phyloP scores from a whole-genome alignment of 2,888 invertebrate species.

The Hartigia nigra region DNA sequence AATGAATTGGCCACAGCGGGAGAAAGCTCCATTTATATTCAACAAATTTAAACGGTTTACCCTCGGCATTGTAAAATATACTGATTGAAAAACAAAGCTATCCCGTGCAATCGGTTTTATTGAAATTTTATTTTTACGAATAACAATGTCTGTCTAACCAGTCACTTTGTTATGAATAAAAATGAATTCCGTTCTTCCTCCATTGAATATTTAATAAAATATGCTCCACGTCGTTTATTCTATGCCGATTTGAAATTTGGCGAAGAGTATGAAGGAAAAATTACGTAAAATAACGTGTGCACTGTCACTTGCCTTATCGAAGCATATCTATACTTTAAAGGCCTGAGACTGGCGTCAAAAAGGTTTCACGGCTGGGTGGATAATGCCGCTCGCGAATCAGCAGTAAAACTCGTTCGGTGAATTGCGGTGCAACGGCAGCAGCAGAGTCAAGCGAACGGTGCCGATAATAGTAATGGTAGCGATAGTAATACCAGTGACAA shows the following conservation, averaged over 20 bases:
- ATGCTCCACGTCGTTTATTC: background rate
- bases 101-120: background rate
- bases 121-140: background rate
- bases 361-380: background rate
- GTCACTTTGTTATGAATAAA: background rate
- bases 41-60: background rate
- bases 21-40: background rate
- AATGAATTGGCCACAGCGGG: background rate
- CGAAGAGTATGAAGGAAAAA: background rate
- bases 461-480: background rate
- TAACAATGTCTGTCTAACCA: background rate
- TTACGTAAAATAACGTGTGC: background rate
- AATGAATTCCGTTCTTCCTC: background rate
- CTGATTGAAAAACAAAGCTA: background rate
- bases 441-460: background rate
- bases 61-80: background rate
- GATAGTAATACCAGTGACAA: background rate
- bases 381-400: constrained; percentile 1
- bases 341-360: background rate
- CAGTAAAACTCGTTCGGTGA: background rate
- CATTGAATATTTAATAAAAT: background rate
- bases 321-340: background rate
- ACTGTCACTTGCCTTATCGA: background rate
- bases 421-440: background rate
- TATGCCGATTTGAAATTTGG: background rate